Percentiles rank a stretch among this genome's conserved stretches.
Evolutionary conservation across 2,797 vertebrate genomes (phyloP).

Genomic region (Hippocampus kuda): DNA sequence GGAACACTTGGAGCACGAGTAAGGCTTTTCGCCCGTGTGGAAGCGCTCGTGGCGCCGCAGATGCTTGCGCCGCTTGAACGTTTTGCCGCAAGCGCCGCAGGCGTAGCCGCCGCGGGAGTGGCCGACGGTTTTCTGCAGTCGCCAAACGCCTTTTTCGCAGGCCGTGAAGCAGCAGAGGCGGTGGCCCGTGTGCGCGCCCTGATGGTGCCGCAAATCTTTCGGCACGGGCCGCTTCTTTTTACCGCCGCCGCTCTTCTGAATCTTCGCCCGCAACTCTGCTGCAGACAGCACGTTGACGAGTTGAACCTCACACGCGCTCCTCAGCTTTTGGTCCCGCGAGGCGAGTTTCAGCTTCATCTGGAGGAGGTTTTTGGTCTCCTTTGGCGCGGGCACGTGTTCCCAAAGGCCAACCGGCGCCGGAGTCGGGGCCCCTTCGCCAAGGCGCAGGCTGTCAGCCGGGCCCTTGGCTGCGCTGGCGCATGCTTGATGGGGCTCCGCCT

Average conservation of each 20-base stretch:
- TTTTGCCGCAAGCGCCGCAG: slow-evolving; percentile 59
- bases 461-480: slow-evolving; percentile 41
- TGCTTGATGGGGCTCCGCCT: slow-evolving; percentile 42
- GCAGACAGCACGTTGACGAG: slow-evolving; percentile 55
- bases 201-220: slow-evolving; percentile 56
- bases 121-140: slow-evolving; percentile 33
- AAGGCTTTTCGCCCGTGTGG: slow-evolving; percentile 66
- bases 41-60: slow-evolving; percentile 66
- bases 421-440: slow-evolving; percentile 31
- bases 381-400: slow-evolving; percentile 24
- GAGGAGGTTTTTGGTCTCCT: slow-evolving; percentile 27
- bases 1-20: slow-evolving; percentile 49
- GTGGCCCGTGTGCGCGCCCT: slow-evolving; percentile 54
- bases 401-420: slow-evolving; percentile 27
- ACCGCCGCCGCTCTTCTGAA: background rate
- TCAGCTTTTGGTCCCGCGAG: slow-evolving; percentile 44
- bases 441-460: slow-evolving; percentile 39
- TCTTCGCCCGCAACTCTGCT: background rate
- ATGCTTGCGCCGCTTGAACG: slow-evolving; percentile 62
- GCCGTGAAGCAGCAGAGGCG: slow-evolving; percentile 56
- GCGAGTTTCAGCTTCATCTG: slow-evolving; percentile 49
- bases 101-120: slow-evolving; percentile 40
- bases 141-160: slow-evolving; percentile 48
- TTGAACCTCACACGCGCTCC: slow-evolving; percentile 51
- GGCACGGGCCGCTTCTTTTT: slow-evolving; percentile 21